Conservation (phyloP, 2,113 vertebrate genomes). For the Odontophorus gujanensis region DNA sequence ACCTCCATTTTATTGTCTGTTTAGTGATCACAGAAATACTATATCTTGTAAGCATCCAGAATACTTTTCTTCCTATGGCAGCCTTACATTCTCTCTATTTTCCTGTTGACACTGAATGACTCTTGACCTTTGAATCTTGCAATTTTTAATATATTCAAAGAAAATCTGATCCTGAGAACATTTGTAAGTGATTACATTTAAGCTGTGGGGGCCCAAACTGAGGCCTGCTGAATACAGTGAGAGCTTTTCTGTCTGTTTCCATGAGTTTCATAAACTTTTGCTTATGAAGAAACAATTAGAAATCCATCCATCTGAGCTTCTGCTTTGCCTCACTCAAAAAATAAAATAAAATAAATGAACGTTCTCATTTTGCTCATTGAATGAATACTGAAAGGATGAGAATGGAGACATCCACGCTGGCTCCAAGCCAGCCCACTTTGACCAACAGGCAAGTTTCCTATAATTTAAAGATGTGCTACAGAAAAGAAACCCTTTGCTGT, state of each 20-base stretch:
- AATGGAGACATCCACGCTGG: slow-evolving; percentile 28
- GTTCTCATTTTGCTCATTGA: slow-evolving; percentile 16
- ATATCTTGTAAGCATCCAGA: not conserved
- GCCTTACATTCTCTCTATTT: not conserved
- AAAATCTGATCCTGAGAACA: not conserved
- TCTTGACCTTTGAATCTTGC: not conserved
- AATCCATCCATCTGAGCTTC: not conserved
- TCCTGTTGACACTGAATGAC: not conserved
- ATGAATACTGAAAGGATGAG: not conserved
- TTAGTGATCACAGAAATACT: not conserved
- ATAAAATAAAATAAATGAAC: not conserved
- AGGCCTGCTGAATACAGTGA: not conserved
- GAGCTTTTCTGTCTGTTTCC: not conserved
- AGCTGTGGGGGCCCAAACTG: not conserved
- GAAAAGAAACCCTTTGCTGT: not conserved
- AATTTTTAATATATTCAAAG: not conserved
- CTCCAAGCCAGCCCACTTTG: not conserved
- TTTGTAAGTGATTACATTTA: not conserved
- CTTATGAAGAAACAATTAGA: not conserved
- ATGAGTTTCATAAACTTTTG: not conserved
- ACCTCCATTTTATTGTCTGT: not conserved
- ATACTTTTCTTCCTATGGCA: not conserved
- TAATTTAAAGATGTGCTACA: not conserved
- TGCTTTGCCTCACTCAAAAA: not conserved
- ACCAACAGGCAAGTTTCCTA: slow-evolving; percentile 34